These are phyloP conservation scores for Apostichopus californicus DNA, from an alignment of 35 echinoderm and acorn worm genomes.

Conservation along the genomic window DNA sequence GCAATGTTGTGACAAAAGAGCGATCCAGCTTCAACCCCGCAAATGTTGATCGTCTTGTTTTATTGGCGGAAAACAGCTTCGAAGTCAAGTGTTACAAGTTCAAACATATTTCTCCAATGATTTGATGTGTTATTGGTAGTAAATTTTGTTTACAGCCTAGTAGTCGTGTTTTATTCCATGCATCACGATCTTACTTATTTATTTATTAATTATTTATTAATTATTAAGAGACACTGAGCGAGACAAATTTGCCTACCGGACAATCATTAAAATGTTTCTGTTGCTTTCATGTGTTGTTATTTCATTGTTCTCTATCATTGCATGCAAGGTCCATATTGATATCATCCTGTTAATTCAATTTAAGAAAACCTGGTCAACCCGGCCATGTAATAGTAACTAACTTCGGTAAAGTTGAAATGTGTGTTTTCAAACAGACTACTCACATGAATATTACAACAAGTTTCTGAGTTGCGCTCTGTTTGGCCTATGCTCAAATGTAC, in stretches of 20 bases:
- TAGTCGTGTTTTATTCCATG: neutral
- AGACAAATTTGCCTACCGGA: neutral
- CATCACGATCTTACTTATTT: neutral
- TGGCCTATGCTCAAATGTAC: too few species aligned
- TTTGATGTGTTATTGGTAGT: neutral
- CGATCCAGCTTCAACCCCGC: constrained; percentile 31
- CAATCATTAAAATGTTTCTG: neutral
- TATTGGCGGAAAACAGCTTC: constrained; percentile 48
- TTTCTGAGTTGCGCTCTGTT: too few species aligned
- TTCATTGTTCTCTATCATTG: neutral
- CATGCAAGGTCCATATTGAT: neutral
- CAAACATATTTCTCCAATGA: neutral
- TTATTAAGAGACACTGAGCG: neutral
- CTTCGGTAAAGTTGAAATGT: too few species aligned
- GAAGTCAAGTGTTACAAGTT: constrained; percentile 1
- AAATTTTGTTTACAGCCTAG: neutral
- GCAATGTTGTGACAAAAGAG: constrained; percentile 45
- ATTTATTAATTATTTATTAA: too few species aligned
- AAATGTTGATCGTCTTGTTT: constrained; percentile 57
- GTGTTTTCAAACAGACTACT: too few species aligned
- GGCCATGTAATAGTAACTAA: too few species aligned
- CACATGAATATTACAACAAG: too few species aligned
- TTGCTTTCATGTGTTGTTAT: neutral
- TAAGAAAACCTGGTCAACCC: too few species aligned
- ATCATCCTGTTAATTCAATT: too few species aligned